A percentile compares a stretch with the other conserved stretches of the same genome.
Evolutionary conservation across 2,888 invertebrate genomes (phyloP).

Genomic region (Drosophila mercatorum): DNA sequence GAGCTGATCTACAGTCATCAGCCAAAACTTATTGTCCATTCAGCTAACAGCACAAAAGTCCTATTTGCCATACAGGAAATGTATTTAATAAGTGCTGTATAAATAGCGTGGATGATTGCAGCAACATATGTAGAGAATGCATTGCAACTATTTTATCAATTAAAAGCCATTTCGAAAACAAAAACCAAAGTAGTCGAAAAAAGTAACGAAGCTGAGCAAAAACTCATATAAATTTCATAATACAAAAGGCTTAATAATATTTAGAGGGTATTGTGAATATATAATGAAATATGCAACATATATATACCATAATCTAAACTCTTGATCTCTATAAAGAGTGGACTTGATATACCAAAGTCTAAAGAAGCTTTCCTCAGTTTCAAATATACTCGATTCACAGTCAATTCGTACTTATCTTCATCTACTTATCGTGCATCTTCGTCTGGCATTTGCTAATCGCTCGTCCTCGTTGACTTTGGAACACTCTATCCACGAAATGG

Average conservation of each 20-base stretch:
- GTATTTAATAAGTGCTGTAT: slow-evolving; percentile 1
- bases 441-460: too few species aligned
- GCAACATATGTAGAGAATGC: slow-evolving; percentile 39
- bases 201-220: slow-evolving; percentile 25
- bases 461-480: not conserved
- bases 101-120: slow-evolving; percentile 9
- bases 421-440: too few species aligned
- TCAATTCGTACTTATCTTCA: too few species aligned
- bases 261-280: not conserved
- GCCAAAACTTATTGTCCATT: not conserved
- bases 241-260: slow-evolving; percentile 13
- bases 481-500: slow-evolving; percentile 27
- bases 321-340: not conserved
- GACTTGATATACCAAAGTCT: not conserved
- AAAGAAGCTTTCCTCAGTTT: not conserved
- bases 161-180: slow-evolving; percentile 62
- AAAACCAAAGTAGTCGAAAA: slow-evolving; percentile 25
- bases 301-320: not conserved
- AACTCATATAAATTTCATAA: slow-evolving; percentile 24
- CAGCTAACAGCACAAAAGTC: not conserved
- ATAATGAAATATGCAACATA: not conserved
- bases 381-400: not conserved
- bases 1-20: too few species aligned
- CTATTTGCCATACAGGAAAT: not conserved
- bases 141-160: slow-evolving; percentile 68